A percentile compares a stretch with the other conserved stretches of the same genome.
Conservation (phyloP, 1,140 invertebrate species). For the Scaptomyza pallida region DNA sequence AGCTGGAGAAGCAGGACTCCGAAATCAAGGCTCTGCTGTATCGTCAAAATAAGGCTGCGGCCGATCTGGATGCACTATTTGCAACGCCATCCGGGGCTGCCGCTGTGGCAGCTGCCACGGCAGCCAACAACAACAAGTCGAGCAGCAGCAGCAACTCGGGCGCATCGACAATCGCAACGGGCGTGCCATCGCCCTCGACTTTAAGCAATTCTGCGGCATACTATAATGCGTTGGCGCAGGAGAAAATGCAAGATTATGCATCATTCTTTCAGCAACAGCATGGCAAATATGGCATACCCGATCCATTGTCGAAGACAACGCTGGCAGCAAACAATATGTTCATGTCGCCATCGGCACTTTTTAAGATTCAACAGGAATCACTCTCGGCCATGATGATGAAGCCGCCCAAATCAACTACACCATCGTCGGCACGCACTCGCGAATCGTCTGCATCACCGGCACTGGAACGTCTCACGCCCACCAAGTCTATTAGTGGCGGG, state of each 20-base stretch:
- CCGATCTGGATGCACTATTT: constrained; percentile 78
- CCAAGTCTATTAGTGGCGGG: constrained; percentile 61
- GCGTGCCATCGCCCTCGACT: constrained; percentile 57
- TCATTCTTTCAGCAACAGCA: constrained; percentile 80
- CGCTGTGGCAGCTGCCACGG: constrained; percentile 36
- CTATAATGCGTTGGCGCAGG: constrained; percentile 79
- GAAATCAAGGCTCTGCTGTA: constrained; percentile 76
- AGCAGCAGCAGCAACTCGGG: constrained; percentile 29
- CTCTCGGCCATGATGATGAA: constrained; percentile 85
- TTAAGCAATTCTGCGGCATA: constrained; percentile 68
- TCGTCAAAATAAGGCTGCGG: constrained; percentile 75
- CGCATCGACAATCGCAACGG: constrained; percentile 29
- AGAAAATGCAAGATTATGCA: constrained; percentile 82
- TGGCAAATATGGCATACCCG: constrained; percentile 85
- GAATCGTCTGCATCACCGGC: constrained; percentile 83
- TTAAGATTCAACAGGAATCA: constrained; percentile 85
- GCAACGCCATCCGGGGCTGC: constrained; percentile 62
- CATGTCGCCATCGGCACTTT: constrained; percentile 85
- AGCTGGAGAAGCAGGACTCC: constrained; percentile 77
- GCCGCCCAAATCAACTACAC: constrained; percentile 78
- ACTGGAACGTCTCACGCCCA: constrained; percentile 79
- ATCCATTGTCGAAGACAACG: constrained; percentile 88
- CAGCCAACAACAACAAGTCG: constrained; percentile 7
- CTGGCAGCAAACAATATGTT: constrained; percentile 89
- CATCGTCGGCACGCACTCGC: constrained; percentile 64